Percentiles rank a stretch among this genome's conserved stretches.
Evolutionary conservation across 1,140 invertebrate genomes (phyloP).

Genomic region (Camponotus vicinus): DNA sequence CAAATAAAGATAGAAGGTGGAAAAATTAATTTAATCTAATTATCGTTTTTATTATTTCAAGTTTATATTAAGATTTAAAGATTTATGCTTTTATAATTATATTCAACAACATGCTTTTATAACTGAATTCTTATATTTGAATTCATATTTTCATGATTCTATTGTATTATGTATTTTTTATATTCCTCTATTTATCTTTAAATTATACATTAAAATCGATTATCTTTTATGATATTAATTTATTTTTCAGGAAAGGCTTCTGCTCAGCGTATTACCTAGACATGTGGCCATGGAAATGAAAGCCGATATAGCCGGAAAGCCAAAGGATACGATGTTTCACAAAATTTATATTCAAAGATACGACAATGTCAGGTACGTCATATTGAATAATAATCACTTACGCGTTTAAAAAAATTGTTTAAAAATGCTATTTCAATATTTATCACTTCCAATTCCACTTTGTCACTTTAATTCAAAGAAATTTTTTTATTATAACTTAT

Average conservation of each 20-base stretch:
- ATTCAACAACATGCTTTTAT: neutral
- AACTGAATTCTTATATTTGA: neutral
- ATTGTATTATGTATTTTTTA: no score
- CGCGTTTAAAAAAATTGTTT: neutral
- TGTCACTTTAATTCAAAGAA: neutral
- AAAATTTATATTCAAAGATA: conserved; percentile 99
- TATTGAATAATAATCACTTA: neutral
- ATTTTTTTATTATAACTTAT: neutral
- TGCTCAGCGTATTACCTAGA: conserved; percentile 96
- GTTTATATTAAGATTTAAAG: neutral
- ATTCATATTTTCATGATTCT: neutral
- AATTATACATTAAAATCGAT: neutral
- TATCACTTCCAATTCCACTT: no score
- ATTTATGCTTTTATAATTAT: neutral
- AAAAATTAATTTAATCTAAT: conserved; percentile 5
- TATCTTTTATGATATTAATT: neutral
- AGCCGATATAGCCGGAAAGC: conserved; percentile 96
- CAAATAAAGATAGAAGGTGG: neutral
- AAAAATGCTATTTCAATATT: conserved; percentile 32
- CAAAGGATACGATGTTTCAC: conserved; percentile 97
- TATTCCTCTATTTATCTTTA: neutral
- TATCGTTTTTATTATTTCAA: neutral
- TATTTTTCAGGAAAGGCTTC: conserved; percentile 92
- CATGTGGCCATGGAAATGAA: conserved; percentile 99
- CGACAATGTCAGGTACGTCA: conserved; percentile 95